Evolutionary conservation across 2,797 vertebrate genomes (phyloP).

Genomic region (Semotilus atromaculatus): DNA sequence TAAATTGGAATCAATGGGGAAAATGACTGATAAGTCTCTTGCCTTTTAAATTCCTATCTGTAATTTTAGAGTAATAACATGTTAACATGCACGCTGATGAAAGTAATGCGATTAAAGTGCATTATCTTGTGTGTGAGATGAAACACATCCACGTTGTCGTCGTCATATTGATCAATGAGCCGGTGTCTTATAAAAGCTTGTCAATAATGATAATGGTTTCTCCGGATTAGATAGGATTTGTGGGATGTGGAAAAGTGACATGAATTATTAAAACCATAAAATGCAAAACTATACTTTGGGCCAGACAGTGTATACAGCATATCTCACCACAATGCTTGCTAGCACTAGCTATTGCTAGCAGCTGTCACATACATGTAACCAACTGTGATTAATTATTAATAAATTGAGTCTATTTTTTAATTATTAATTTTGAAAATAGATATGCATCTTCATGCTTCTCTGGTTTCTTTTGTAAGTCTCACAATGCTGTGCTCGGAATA

Average conservation of each 20-base stretch:
- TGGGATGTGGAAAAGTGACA: slow-evolving; percentile 5
- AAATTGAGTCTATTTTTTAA: too few species aligned
- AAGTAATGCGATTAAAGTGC: not conserved
- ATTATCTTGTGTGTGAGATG: not conserved
- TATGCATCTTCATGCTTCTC: not conserved
- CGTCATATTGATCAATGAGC: slow-evolving; percentile 6
- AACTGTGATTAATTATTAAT: not conserved
- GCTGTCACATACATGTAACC: not conserved
- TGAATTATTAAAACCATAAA: slow-evolving; percentile 6
- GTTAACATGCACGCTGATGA: not conserved
- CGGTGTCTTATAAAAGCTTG: not conserved
- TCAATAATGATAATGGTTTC: slow-evolving; percentile 13
- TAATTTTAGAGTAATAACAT: slow-evolving; percentile 1
- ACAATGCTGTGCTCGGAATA: not conserved
- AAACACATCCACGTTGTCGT: not conserved
- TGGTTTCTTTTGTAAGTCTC: not conserved
- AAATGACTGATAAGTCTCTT: not conserved
- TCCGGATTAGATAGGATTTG: slow-evolving; percentile 10
- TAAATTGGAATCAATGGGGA: not conserved
- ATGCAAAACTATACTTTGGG: not conserved
- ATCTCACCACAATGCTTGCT: slow-evolving; percentile 7
- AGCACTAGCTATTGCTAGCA: not conserved
- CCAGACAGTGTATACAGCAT: not conserved
- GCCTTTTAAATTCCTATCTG: slow-evolving; percentile 7
- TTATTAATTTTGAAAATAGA: not conserved